These are phyloP conservation scores for Anarhynchus alexandrinus DNA, from an alignment of 2,113 vertebrate genomes.

Conservation along the genomic window DNA sequence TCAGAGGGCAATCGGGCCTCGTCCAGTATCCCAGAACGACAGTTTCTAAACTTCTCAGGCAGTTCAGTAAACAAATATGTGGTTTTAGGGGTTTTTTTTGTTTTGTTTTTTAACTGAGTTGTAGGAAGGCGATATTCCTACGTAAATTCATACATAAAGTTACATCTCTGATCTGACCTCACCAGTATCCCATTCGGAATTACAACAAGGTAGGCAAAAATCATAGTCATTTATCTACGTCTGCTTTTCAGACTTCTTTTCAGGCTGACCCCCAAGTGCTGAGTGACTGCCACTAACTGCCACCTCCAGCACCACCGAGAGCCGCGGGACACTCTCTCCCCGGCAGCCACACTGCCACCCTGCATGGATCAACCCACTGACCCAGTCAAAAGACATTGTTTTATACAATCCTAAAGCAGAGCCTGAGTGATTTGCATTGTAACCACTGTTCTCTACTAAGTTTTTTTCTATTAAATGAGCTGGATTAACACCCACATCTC, in stretches of 20 bases:
- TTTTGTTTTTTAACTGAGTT: neutral
- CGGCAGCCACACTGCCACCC: neutral
- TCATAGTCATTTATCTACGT: neutral
- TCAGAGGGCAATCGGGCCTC: neutral
- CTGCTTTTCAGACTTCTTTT: neutral
- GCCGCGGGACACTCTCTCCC: neutral
- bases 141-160: neutral
- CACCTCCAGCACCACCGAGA: neutral
- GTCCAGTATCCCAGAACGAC: neutral
- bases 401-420: neutral
- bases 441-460: neutral
- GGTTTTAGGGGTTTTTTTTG: too few relatives aligned
- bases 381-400: rapidly evolving
- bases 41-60: neutral
- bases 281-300: neutral
- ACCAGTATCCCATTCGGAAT: neutral
- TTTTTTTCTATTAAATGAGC: neutral
- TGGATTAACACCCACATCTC: neutral
- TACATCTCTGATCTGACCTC: neutral
- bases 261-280: neutral
- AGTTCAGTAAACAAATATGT: neutral
- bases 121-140: neutral
- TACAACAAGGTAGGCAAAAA: neutral
- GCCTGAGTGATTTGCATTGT: neutral
- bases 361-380: neutral